Evolutionary conservation across 2,113 vertebrate genomes (phyloP).

Genomic region (Tautogolabrus adspersus): DNA sequence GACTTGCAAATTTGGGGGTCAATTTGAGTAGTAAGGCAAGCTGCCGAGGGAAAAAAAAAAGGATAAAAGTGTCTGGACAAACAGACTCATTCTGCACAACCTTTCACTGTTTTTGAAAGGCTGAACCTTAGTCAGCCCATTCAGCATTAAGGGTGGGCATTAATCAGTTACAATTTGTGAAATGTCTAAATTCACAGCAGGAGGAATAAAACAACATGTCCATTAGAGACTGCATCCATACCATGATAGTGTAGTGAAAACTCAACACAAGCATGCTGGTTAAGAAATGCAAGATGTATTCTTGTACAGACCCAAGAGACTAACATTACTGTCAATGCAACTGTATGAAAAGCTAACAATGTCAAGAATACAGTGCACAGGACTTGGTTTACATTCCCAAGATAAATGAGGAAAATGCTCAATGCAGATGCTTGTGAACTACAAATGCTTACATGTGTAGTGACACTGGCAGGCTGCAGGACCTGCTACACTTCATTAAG

Average conservation of each 20-base stretch:
- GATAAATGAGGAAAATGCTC: background rate
- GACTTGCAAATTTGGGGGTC: no score
- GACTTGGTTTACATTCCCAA: background rate
- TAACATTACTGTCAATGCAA: background rate
- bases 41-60: no score
- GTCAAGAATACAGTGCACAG: background rate
- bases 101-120: background rate
- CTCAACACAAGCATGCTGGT: background rate
- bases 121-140: no score
- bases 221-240: background rate
- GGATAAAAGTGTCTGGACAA: background rate
- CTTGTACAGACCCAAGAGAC: rapidly evolving
- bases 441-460: background rate
- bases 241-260: background rate
- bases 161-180: background rate
- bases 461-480: conserved; percentile 13
- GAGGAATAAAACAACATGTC: conserved; percentile 6
- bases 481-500: conserved; percentile 28
- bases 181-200: background rate
- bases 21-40: background rate
- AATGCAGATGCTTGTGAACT: conserved; percentile 12
- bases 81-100: background rate
- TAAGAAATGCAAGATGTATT: background rate
- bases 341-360: background rate
- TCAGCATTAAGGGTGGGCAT: background rate